Percentiles rank a stretch among this genome's conserved stretches.
Evolutionary conservation across 2,113 vertebrate genomes (phyloP).

Genomic region (Phylloscopus trochiloides): DNA sequence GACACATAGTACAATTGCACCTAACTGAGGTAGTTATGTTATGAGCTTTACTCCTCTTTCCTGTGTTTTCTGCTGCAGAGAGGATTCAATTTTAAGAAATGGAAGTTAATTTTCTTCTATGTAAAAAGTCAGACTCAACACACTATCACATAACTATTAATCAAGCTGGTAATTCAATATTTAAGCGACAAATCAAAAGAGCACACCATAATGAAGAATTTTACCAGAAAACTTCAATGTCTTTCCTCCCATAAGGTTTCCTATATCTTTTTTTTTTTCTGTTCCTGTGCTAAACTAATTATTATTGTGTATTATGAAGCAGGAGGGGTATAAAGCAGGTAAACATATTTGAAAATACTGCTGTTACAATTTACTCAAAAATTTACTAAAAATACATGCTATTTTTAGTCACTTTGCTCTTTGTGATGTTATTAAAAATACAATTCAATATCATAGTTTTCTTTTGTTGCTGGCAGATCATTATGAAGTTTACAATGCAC

Average conservation of each 20-base stretch:
- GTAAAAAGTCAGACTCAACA: fast-evolving
- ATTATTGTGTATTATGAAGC: background rate
- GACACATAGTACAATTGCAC: background rate
- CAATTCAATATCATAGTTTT: background rate
- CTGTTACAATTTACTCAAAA: background rate
- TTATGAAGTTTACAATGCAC: background rate
- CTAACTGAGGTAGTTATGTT: background rate
- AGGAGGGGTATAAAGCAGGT: background rate
- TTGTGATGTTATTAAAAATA: background rate
- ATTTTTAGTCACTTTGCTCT: background rate
- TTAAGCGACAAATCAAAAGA: background rate
- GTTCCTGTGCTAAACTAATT: background rate
- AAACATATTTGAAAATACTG: background rate
- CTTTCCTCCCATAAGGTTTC: background rate
- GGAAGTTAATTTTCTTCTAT: background rate
- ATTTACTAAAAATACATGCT: background rate
- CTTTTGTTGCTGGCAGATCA: background rate
- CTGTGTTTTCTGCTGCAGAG: background rate
- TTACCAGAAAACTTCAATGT: background rate
- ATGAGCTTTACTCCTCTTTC: background rate
- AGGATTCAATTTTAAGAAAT: background rate
- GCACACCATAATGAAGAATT: background rate
- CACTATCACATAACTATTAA: background rate
- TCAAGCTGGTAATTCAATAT: background rate
- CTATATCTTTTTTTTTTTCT: background rate